Base-by-base conservation (phyloP, 2,888 invertebrate species). In the Nomada goodeniana region DNA sequence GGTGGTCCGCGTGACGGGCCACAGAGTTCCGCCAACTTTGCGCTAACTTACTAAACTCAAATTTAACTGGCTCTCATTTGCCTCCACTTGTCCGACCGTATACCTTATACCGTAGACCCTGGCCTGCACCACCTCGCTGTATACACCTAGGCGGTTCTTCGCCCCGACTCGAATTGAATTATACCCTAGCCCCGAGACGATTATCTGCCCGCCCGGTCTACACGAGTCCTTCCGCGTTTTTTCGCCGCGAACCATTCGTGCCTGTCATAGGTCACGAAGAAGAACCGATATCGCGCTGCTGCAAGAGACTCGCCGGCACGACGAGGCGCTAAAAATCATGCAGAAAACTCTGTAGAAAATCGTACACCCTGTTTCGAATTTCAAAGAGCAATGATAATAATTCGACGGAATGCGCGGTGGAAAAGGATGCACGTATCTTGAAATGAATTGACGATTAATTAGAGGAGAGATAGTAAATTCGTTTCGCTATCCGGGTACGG, bases 1-100 rank as follows among this genome's bases (percentile, higher is more conserved):
- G 13, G 59, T 20, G 47, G 60, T 68, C 83, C 76, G 82, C 86
- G 82, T 85, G 83, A 84, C 86, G 85, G 74, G 77, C 86, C 83
- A 80, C 84, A 73, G 85, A 84, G 87, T 86, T 88, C 85, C 86
- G 85, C 87, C 82, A 89, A 90, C 88, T 90, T 89, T 90, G 72
- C 86, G 86, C 91, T 89, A 91, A 91, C 91, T 91, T 88, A 87
- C 85, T 90, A 90, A 91, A 90, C 91, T 90, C 89, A 86, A 90
- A 88, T 89, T 91, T 88, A 88, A 89, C 90, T 85, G 82, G 85
- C 88, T 88, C 82, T 84, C 86, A 87, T 88, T 90, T 86, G 85
- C 87, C 84, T 84, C 87, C 87, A 88, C 88, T 86, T 82, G 88
- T 88, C 84, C 82, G 70, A 82, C 73, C 82, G 70, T 76, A 59